Evolutionary conservation across 2,797 vertebrate genomes (phyloP).

Genomic region (Naso thynnoides): DNA sequence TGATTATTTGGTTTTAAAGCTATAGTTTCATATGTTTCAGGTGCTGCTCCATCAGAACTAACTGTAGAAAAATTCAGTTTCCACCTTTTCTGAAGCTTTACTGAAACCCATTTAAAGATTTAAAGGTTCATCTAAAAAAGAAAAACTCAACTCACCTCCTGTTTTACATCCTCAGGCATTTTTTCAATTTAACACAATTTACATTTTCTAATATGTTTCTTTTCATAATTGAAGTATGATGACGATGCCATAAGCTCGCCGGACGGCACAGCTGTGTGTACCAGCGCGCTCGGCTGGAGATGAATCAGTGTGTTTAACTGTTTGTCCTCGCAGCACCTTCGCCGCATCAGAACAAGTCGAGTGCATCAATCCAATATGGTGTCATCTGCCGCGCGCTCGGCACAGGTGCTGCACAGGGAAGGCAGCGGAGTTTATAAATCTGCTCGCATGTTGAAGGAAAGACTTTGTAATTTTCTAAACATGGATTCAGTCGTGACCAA

Average conservation of each 20-base stretch:
- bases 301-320: slow-evolving; percentile 82
- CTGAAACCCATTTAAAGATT: not conserved
- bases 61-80: not conserved
- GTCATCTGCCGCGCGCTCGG: slow-evolving; percentile 87
- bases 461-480: slow-evolving; percentile 9
- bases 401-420: slow-evolving; percentile 85
- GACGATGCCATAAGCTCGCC: slow-evolving; percentile 76
- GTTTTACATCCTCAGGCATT: slow-evolving; percentile 42
- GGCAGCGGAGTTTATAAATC: slow-evolving; percentile 17
- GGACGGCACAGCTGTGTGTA: slow-evolving; percentile 74
- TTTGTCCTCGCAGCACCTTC: slow-evolving; percentile 87
- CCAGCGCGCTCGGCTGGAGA: slow-evolving; percentile 77
- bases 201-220: slow-evolving; percentile 69
- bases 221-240: slow-evolving; percentile 83
- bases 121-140: slow-evolving; percentile 13
- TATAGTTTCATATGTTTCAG: too few species aligned
- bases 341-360: slow-evolving; percentile 87
- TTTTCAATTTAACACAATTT: slow-evolving; percentile 72
- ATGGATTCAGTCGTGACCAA: not conserved
- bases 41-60: too few species aligned
- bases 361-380: slow-evolving; percentile 93
- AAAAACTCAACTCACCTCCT: slow-evolving; percentile 18
- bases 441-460: slow-evolving; percentile 5
- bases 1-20: too few species aligned
- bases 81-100: not conserved